phyloP scores from a whole-genome alignment of 2,888 invertebrate genomes.

The Hyppa rectilinea region DNA sequence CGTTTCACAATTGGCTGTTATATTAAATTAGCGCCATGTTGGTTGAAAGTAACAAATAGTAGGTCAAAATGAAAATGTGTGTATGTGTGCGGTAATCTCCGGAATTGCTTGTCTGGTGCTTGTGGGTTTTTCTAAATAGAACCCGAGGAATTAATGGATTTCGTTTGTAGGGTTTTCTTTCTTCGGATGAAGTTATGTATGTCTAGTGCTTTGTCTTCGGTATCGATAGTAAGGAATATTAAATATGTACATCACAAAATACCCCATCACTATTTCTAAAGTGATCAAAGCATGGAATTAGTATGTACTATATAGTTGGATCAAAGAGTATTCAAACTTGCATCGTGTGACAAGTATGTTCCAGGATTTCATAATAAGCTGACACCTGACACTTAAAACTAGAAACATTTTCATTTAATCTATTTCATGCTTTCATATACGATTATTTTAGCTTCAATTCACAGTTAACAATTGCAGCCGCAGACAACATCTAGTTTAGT shows the following conservation, averaged over 20 bases:
- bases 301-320: not conserved
- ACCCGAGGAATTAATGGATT: not conserved
- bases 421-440: not conserved
- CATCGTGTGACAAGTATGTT: not conserved
- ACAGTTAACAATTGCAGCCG: conserved; percentile 12
- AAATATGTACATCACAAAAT: not conserved
- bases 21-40: conserved; percentile 58
- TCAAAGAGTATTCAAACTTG: too few species aligned
- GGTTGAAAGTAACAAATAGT: conserved; percentile 46
- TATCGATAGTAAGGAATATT: not conserved
- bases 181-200: not conserved
- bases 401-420: not conserved
- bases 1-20: conserved; percentile 58
- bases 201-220: not conserved
- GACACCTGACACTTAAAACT: not conserved
- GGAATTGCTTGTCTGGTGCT: conserved; percentile 9
- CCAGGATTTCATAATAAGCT: not conserved
- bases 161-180: not conserved
- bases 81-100: conserved; percentile 34
- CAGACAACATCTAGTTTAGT: conserved; percentile 13
- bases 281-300: conserved; percentile 4
- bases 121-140: conserved; percentile 4
- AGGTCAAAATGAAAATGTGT: conserved; percentile 32
- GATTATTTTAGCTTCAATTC: not conserved
- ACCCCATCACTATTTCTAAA: not conserved